Evolutionary conservation across 2,888 invertebrate genomes (phyloP), one percentile per base, ranked within the genome.

Genomic region (Glaucopsyche alexis): DNA sequence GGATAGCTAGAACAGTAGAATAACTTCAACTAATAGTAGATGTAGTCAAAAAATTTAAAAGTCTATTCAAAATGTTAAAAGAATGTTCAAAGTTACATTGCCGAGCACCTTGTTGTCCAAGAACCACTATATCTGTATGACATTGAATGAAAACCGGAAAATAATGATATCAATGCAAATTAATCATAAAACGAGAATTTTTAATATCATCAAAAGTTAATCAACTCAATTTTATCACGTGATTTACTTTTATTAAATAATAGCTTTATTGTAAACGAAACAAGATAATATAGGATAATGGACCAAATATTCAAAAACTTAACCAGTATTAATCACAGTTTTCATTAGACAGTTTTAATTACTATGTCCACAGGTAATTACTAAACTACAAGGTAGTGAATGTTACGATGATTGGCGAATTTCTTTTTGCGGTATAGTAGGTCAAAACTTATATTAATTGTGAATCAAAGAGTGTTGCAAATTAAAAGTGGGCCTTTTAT

Each of bases 371-470:
- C 60, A 60, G 60, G 38, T 60, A 60, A 29, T n/a, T n/a, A n/a
- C 29, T 29, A 4, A 60, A 19, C 50, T 79, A 75, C 74, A 49
- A 49, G 69, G 29, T 29, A 49, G 69, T 69, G 49, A 69, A 69
- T 47, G 69, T 69, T 69, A 69, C 69, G 14, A 69, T 49, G 69
- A 69, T 69, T 69, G 47, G 69, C 69, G 29, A 69, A 69, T 69
- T 69, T 69, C 69, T 69, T 69, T 69, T 29, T 47, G 19, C 45
- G 71, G 80, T 83, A 85, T 87, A 86, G 88, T 91, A 82, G 91
- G 91, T 91, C 91, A 89, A 80, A 82, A 81, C 81, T 79, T 85
- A 87, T 87, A 89, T 90, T 91, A 90, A 91, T 91, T 89, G 91
- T 89, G 84, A 89, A 90, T 89, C 86, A 84, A 83, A 85, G 84